These are phyloP conservation scores for Crocallis elinguaria DNA, from an alignment of 2,888 invertebrate species.

Conservation along the genomic window DNA sequence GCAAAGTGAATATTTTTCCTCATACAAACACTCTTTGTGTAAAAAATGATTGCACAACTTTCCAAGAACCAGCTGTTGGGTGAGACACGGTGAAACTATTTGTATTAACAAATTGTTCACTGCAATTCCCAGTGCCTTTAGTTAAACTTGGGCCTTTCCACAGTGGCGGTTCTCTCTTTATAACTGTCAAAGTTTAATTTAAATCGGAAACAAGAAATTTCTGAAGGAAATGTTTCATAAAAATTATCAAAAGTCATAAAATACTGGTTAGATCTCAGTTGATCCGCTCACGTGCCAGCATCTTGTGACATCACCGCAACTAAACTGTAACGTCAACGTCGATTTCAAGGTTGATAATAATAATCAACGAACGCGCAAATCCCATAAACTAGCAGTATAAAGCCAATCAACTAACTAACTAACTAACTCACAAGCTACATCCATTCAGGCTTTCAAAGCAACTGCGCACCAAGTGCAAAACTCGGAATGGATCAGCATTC, in stretches of 20 bases:
- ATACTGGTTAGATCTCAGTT: conserved; percentile 6
- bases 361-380: conserved; percentile 45
- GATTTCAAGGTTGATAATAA: conserved; percentile 46
- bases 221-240: neutral
- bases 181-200: neutral
- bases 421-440: conserved; percentile 38
- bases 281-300: conserved; percentile 47
- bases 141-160: conserved; percentile 3
- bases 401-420: conserved; percentile 47
- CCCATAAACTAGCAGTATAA: conserved; percentile 43
- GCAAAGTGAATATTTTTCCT: conserved; percentile 6
- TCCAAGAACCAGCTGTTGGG: conserved; percentile 13
- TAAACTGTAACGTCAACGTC: conserved; percentile 40
- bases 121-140: conserved; percentile 6
- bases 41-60: conserved; percentile 5
- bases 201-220: neutral
- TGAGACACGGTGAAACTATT: conserved; percentile 10
- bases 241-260: conserved; percentile 5
- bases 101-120: conserved; percentile 18
- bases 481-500: conserved; percentile 9
- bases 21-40: neutral
- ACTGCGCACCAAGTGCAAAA: conserved; percentile 5
- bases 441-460: too few species aligned
- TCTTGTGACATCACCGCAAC: conserved; percentile 53
- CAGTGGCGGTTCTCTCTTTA: neutral